Conservation (phyloP, 2,797 vertebrate species). For the Anguilla pacifica region DNA sequence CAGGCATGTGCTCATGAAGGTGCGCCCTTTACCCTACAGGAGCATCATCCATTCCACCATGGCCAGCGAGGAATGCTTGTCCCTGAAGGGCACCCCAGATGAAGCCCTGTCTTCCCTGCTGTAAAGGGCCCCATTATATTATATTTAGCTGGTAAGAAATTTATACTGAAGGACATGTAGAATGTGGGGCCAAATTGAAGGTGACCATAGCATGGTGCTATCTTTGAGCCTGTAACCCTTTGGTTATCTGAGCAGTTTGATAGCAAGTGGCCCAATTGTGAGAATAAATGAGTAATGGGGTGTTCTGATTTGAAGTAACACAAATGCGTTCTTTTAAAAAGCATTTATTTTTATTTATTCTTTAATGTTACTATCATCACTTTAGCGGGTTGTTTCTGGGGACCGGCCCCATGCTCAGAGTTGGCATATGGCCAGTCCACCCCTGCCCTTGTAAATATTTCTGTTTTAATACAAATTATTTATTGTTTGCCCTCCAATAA, state of each 20-base stretch:
- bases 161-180: no score
- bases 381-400: not conserved
- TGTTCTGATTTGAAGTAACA: not conserved
- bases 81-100: constrained; percentile 58
- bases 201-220: no score
- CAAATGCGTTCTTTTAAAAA: not conserved
- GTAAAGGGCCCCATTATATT: not conserved
- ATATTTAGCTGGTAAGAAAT: no score
- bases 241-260: not conserved
- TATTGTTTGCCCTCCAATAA: not conserved
- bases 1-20: constrained; percentile 63
- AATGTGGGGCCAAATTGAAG: no score
- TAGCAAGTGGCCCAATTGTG: no score
- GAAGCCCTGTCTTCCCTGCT: not conserved
- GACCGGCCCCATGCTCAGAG: not conserved
- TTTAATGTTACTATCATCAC: not conserved
- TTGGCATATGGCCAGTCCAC: not conserved
- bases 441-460: not conserved
- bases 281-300: not conserved
- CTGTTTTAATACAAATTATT: not conserved
- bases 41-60: constrained; percentile 90
- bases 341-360: not conserved
- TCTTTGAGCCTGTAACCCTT: not conserved
- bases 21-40: constrained; percentile 75
- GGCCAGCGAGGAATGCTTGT: constrained; percentile 84